Evolutionary conservation across 2,888 invertebrate species (phyloP), one percentile per base, ranked within the genome.

Genomic region (Aporophyla lueneburgensis): DNA sequence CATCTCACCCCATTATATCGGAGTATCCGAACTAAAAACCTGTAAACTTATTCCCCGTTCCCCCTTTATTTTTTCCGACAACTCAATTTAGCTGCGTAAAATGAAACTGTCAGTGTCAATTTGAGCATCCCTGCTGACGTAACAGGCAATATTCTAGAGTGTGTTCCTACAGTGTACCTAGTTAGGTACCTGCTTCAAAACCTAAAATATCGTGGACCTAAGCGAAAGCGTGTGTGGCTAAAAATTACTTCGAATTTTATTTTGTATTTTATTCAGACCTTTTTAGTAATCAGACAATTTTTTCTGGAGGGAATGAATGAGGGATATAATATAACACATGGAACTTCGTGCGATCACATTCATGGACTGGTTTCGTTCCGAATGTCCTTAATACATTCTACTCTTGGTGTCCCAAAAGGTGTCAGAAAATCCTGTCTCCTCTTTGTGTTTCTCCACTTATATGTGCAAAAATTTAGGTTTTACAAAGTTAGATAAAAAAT

Each of bases 91-190:
- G 81, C 63, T 73, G 85, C 78, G 88, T 88, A 87, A 88, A 88
- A 89, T 88, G 87, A 84, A 84, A 81, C 78, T 88, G 89, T 89
- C 88, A 82, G 75, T 83, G 80, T 86, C 86, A 87, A 88, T 88
- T 89, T 88, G 81, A 73, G 79, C 73, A 78, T 71, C 70, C 68
- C 71, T 70, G 76, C 67, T 87, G 86, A 88, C 80, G 82, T 87
- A 84, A 78, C 77, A 53, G 75, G 78, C 82, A 89, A 89, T 88
- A 86, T 88, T 77, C 71, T 79, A 77, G 74, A 83, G 85, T 84
- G 75, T 80, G 61, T 68, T 65, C 56, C 14, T 59, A 46, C 24
- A 67, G 72, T 62, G 54, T 71, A 63, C 81, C 83, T 81, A 77
- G 77, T 63, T 75, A 62, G 59, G n/a, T 68, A 70, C 51, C 46